Percentiles rank a stretch among this genome's conserved stretches.
Evolutionary conservation across 2,888 invertebrate genomes (phyloP).

Genomic region (Mimas tiliae): DNA sequence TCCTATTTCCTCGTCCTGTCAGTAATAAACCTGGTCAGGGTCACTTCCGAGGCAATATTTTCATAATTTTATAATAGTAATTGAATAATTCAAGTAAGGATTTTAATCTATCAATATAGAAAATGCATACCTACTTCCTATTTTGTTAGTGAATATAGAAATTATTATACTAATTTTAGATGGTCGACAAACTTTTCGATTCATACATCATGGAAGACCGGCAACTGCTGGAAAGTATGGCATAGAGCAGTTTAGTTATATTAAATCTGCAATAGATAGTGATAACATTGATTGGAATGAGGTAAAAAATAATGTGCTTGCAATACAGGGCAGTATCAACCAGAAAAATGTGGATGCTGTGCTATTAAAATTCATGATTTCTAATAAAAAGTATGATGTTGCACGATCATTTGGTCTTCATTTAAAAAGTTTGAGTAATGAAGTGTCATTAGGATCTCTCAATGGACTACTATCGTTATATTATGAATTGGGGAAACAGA

Average conservation of each 20-base stretch:
- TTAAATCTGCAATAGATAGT: constrained; percentile 53
- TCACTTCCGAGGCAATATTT: too few species aligned
- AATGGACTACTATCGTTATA: constrained; percentile 85
- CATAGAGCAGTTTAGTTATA: constrained; percentile 59
- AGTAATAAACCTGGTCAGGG: too few species aligned
- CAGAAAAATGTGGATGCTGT: constrained; percentile 85
- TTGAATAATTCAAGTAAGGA: too few species aligned
- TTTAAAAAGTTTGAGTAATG: constrained; percentile 72
- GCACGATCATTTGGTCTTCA: constrained; percentile 85
- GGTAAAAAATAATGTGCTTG: constrained; percentile 71
- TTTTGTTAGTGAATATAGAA: neutral
- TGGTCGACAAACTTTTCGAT: constrained; percentile 35
- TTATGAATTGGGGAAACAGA: constrained; percentile 58
- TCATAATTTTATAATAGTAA: too few species aligned
- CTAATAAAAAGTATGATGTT: constrained; percentile 66
- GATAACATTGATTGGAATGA: constrained; percentile 62
- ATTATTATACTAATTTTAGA: constrained; percentile 46
- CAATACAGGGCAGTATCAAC: constrained; percentile 64
- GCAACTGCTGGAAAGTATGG: constrained; percentile 17
- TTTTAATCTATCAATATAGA: too few species aligned
- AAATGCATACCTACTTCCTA: too few species aligned
- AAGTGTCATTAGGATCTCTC: constrained; percentile 84
- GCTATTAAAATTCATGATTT: constrained; percentile 82
- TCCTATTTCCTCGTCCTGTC: too few species aligned
- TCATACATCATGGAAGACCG: constrained; percentile 33